Conservation (phyloP, 1,140 invertebrate species). For the Philotrypesis tridentata region DNA sequence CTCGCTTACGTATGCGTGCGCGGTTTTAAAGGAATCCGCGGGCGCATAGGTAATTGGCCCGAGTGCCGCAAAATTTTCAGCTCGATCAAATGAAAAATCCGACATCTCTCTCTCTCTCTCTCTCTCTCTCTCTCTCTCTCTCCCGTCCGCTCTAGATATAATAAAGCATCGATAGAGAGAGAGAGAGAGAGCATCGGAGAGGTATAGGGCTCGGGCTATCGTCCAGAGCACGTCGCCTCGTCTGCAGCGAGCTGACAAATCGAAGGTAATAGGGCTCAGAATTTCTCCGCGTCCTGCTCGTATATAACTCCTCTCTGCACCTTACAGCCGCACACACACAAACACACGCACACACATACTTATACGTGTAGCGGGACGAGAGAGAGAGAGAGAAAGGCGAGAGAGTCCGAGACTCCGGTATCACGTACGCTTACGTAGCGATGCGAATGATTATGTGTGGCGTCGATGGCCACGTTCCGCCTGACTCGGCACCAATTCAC, state of each 20-base stretch:
- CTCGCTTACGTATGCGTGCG: too few species aligned
- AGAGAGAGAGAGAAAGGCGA: too few species aligned
- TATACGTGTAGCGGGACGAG: too few species aligned
- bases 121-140: too few species aligned
- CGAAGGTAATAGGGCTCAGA: slow-evolving; percentile 66
- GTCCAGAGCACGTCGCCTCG: too few species aligned
- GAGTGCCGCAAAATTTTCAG: too few species aligned
- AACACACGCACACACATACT: slow-evolving; percentile 17
- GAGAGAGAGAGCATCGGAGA: too few species aligned
- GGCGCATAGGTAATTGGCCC: background rate
- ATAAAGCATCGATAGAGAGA: too few species aligned
- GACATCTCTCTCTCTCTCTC: too few species aligned
- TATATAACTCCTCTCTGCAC: slow-evolving; percentile 48
- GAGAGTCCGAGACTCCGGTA: too few species aligned
- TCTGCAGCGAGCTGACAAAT: slow-evolving; percentile 67
- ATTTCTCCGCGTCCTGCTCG: slow-evolving; percentile 58
- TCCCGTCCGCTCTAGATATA: too few species aligned
- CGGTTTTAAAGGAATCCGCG: background rate
- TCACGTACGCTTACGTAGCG: slow-evolving; percentile 48
- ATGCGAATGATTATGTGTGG: slow-evolving; percentile 7
- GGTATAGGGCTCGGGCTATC: background rate
- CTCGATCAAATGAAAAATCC: too few species aligned
- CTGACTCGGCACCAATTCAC: slow-evolving; percentile 5
- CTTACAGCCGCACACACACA: slow-evolving; percentile 43
- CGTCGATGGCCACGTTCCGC: background rate